Conservation (phyloP, 2,113 vertebrate genomes). For the Xyliphius kryptos region DNA sequence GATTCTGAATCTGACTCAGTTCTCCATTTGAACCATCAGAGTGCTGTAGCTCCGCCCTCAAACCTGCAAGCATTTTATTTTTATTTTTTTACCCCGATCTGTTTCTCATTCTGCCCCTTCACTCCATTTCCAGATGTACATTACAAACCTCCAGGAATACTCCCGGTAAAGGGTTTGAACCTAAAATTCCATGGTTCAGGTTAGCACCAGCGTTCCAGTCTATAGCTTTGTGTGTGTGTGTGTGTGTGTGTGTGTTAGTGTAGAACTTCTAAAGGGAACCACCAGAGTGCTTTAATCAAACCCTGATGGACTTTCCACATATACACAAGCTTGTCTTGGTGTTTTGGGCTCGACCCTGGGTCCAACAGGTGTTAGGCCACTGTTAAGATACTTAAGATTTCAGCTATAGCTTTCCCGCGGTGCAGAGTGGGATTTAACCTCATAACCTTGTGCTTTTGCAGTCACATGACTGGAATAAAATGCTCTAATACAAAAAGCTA, state of each 20-base stretch:
- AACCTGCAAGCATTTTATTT: constrained; percentile 3
- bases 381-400: neutral
- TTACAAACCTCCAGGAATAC: neutral
- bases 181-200: neutral
- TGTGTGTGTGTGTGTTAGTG: too few species aligned
- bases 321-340: neutral
- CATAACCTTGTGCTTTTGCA: neutral
- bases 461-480: neutral
- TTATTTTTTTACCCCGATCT: too few species aligned
- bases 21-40: constrained; percentile 37
- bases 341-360: neutral
- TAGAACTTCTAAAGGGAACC: neutral
- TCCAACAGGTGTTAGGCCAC: neutral
- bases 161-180: neutral
- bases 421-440: neutral
- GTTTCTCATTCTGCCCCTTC: neutral
- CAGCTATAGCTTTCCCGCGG: neutral
- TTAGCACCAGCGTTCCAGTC: neutral
- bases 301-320: constrained; percentile 9
- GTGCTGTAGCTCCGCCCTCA: constrained; percentile 34
- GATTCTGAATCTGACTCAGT: neutral
- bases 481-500: neutral
- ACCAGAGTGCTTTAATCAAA: neutral
- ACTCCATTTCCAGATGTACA: neutral
- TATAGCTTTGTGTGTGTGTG: too few species aligned